phyloP scores from a whole-genome alignment of 2,797 vertebrate genomes.

The Syngnathus rostellatus region DNA sequence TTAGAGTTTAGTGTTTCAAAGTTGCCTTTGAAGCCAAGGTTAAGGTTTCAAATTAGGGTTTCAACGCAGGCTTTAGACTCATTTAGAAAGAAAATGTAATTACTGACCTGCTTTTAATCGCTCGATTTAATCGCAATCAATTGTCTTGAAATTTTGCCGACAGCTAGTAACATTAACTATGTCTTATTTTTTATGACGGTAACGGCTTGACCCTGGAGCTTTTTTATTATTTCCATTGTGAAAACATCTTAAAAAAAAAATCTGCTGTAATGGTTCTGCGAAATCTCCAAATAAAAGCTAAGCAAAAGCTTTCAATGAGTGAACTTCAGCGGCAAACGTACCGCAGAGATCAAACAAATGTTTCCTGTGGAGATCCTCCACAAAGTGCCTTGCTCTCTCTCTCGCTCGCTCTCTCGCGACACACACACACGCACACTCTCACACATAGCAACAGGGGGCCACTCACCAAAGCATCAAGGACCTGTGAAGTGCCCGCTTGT shows the following conservation, averaged over 20 bases:
- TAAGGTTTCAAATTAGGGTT: not conserved
- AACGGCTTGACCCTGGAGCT: not conserved
- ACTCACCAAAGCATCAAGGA: not conserved
- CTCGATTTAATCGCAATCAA: not conserved
- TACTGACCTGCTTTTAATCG: not conserved
- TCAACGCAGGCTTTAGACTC: not conserved
- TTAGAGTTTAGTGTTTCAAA: not conserved
- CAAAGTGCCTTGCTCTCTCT: constrained; percentile 2
- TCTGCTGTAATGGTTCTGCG: constrained; percentile 32
- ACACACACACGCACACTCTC: not conserved
- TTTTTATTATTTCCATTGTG: not conserved
- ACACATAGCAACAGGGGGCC: not conserved
- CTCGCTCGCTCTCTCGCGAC: too few relatives aligned
- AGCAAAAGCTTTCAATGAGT: constrained; percentile 42
- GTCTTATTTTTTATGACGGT: not conserved
- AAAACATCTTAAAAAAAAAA: not conserved
- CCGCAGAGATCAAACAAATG: constrained; percentile 41
- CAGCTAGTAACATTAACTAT: not conserved
- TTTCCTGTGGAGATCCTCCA: constrained; percentile 19
- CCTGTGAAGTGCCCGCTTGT: not conserved
- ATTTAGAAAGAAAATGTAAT: not conserved
- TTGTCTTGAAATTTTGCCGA: not conserved
- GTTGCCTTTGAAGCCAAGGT: not conserved
- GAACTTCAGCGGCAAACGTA: constrained; percentile 16
- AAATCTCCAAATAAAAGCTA: constrained; percentile 27